Evolutionary conservation across 2,113 vertebrate genomes (phyloP).

Genomic region (Tursiops truncatus): DNA sequence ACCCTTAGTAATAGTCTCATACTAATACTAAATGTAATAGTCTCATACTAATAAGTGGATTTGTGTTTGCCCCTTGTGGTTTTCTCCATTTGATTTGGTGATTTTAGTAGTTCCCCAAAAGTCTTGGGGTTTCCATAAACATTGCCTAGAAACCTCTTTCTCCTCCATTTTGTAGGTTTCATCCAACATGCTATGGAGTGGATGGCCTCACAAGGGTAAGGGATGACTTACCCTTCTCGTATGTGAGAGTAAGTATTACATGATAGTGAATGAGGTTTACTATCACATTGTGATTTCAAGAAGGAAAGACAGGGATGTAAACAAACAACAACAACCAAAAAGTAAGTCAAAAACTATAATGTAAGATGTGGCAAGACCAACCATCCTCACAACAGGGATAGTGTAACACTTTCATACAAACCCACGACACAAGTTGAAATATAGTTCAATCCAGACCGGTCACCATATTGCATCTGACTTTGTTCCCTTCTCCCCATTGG

Average conservation of each 20-base stretch:
- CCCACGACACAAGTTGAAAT: background rate
- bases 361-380: background rate
- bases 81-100: conserved; percentile 42
- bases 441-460: background rate
- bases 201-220: background rate
- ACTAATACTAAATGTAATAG: conserved; percentile 33
- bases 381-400: background rate
- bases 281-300: background rate
- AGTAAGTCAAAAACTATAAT: background rate
- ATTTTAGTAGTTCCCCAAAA: conserved; percentile 23
- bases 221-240: background rate
- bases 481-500: background rate
- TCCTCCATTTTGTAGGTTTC: background rate
- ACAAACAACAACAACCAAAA: conserved; percentile 22
- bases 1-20: no score
- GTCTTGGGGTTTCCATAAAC: conserved; percentile 52
- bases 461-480: background rate
- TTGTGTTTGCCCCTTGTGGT: conserved; percentile 44
- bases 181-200: background rate
- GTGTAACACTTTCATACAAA: background rate
- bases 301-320: background rate
- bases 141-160: conserved; percentile 29
- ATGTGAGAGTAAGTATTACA: background rate
- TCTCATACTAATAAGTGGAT: conserved; percentile 61
- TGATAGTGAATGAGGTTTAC: background rate